Percentiles rank a stretch among this genome's conserved stretches.
These are phyloP conservation scores for Chrysodeixis includens DNA, from an alignment of 2,888 invertebrate genomes.

Conservation along the genomic window DNA sequence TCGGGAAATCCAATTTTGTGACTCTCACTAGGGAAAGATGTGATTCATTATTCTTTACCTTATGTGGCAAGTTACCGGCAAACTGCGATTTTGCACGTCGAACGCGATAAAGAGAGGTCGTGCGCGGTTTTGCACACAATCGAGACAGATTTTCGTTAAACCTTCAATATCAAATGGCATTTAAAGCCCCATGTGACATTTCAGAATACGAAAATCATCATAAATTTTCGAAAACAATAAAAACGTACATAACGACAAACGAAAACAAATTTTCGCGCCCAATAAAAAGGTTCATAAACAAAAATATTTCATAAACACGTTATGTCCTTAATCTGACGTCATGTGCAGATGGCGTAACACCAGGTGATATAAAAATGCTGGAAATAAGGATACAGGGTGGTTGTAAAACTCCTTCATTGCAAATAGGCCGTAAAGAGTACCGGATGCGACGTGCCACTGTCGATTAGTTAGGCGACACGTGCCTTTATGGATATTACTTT, in stretches of 20 bases:
- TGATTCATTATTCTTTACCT: slow-evolving; percentile 53
- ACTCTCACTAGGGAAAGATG: slow-evolving; percentile 32
- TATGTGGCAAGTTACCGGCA: slow-evolving; percentile 34
- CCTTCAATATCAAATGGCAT: slow-evolving; percentile 7
- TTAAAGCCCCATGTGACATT: slow-evolving; percentile 7
- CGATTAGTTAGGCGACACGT: slow-evolving; percentile 43
- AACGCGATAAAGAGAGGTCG: slow-evolving; percentile 20
- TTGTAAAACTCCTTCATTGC: slow-evolving; percentile 82
- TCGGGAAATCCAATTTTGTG: slow-evolving; percentile 47
- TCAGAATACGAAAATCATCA: not conserved
- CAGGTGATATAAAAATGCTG: slow-evolving; percentile 75
- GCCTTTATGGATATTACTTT: slow-evolving; percentile 39
- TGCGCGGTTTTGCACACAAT: slow-evolving; percentile 32
- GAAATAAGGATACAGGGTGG: slow-evolving; percentile 74
- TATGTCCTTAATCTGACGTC: slow-evolving; percentile 61
- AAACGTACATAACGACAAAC: not conserved
- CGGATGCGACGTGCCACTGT: slow-evolving; percentile 70
- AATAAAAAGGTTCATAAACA: slow-evolving; percentile 8
- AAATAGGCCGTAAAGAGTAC: slow-evolving; percentile 83
- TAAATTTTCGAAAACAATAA: slow-evolving; percentile 1
- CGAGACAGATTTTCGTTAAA: slow-evolving; percentile 28
- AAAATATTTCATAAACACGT: slow-evolving; percentile 59
- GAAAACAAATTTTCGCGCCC: not conserved
- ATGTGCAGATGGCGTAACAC: slow-evolving; percentile 67
- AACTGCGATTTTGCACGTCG: slow-evolving; percentile 35